Conservation (phyloP, 2,888 invertebrate genomes). For the Ceriagrion tenellum region DNA sequence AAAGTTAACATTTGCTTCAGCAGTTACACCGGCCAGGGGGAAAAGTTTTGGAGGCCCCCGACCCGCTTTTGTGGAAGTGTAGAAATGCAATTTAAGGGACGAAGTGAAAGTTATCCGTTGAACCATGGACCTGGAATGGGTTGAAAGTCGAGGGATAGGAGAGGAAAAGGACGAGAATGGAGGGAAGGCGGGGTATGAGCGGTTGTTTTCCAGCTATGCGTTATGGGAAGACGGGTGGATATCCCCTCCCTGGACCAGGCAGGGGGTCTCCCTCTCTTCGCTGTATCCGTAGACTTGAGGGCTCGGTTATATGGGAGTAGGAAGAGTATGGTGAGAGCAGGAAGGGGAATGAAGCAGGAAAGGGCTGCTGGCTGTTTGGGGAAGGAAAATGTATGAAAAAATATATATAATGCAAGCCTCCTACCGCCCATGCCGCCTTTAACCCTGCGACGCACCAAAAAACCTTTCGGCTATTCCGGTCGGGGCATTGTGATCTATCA, state of each 20-base stretch:
- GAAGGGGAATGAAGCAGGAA: background rate
- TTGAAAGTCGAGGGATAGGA: background rate
- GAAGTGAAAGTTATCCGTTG: constrained; percentile 10
- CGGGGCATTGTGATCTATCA: constrained; percentile 56
- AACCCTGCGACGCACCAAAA: background rate
- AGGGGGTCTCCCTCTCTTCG: too few species aligned
- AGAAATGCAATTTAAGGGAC: background rate
- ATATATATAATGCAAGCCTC: constrained; percentile 36
- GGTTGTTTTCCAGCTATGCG: background rate
- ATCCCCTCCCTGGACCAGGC: too few species aligned
- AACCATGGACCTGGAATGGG: background rate
- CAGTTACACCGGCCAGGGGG: background rate
- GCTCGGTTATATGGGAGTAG: background rate
- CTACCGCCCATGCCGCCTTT: background rate
- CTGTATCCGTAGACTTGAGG: too few species aligned
- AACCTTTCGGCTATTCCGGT: constrained; percentile 55
- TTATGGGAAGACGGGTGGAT: background rate
- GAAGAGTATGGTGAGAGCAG: background rate
- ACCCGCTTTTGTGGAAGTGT: background rate
- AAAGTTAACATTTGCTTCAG: background rate
- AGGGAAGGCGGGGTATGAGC: background rate
- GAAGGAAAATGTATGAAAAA: background rate
- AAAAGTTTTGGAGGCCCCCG: background rate
- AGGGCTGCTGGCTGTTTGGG: background rate
- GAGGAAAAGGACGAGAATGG: too few species aligned